Evolutionary conservation across 1,140 invertebrate genomes (phyloP), one percentile per base, ranked within the genome.

Genomic region (Drosophila pectinifera): DNA sequence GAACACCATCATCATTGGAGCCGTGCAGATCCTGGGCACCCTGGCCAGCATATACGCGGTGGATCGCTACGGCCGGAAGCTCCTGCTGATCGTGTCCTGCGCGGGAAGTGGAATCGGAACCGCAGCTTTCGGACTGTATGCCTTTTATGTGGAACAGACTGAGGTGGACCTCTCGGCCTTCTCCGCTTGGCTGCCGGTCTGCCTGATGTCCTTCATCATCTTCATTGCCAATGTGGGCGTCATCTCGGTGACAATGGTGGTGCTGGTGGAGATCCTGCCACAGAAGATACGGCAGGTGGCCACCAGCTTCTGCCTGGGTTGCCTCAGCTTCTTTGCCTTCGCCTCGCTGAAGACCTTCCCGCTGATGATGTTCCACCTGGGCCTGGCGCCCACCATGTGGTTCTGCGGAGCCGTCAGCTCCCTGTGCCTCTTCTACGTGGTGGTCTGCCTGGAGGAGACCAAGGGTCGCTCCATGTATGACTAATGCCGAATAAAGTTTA

Each of bases 1-100:
- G 26, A 93, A 93, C 65, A 93, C 94, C 0, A 94, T 94, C 11
- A 93, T 94, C 1, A 93, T 94, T 14, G 94, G 93, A 0, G 91
- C 74, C 0, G 93, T 94, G 6, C 93, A 94, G 62, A 76, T 94
- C 5, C 57, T 94, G 11, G 94, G 94, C 1, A 93, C 93, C 0
- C 22, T 89, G 51, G 53, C 78, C 1, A 78, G 90, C 45, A 81
- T 91, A 1, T 73, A 86, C 16, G 62, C 90, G 16, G 86, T 92
- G 48, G 91, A 92, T 75, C 78, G 78, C 2, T 84, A 73, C 62
- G 91, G 91, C 2, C 72, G 91, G 0, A 90, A 76, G 42, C 58
- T 91, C 7, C 64, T 92, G 0, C 59, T 92, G n/a, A 62, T 91
- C 0, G 6, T 84, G 0, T 92, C 91, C 1, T 85, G 73, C 26